Evolutionary conservation across 1,140 invertebrate genomes (phyloP), one percentile per base, ranked within the genome.

Genomic region (Mesaphorura yosii): DNA sequence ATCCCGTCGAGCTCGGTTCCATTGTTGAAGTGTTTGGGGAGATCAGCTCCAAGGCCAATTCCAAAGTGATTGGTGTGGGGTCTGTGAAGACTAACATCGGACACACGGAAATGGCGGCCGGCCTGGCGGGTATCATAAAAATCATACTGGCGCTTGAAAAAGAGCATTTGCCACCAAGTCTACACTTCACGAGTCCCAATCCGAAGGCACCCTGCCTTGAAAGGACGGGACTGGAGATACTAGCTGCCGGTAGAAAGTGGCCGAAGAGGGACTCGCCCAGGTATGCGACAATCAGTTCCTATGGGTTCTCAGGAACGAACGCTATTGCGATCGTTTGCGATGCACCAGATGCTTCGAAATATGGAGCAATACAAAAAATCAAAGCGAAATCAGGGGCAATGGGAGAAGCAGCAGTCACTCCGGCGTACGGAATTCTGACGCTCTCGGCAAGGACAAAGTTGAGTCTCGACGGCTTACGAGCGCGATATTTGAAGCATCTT

Each of bases 51-150:
- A 26, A 63, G 17, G 12, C 34, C 17, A 42, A 6, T 10, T 37
- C 53, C 15, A 53, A 57, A 19, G 70, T 74, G 42, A 60, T 79
- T 12, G 59, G 73, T 1, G 72, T 78, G 57, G 77, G 76, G 3
- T 75, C 76, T 6, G 67, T 75, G 14, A 80, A 79, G 60, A 75
- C 75, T 12, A 78, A 78, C 63, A 75, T 77, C 68, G 77, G 77
- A 3, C 77, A 79, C 53, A 67, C 76, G 17, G 77, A 79, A 29
- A 26, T 46, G 64, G 73, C 73, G 31, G 73, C 73, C 3, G 53
- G 53, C 19, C 7, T 55, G 2, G 27, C 31, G 0, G 47, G 53
- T 6, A 2, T 55, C 17, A 47, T 54, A 12, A 54, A 54, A 54
- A 25, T 48, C 15, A 29, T 48, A 3, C 29, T 54, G n/a, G 52